A percentile compares a stretch with the other conserved stretches of the same genome.
Conservation (phyloP, 2,797 vertebrate genomes). For the Sebastes minor region DNA sequence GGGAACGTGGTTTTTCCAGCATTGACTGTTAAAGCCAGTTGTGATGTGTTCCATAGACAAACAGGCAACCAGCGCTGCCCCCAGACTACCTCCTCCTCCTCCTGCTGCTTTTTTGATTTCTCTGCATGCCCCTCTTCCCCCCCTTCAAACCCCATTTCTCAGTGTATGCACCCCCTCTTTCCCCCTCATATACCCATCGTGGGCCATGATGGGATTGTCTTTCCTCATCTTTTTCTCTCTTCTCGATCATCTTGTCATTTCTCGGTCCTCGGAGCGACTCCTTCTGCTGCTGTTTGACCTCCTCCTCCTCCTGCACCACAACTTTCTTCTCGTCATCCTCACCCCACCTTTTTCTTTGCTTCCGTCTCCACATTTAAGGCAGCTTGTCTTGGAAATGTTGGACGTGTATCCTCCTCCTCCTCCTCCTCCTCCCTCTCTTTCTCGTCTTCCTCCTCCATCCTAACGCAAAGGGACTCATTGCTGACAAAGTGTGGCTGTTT, state of each 20-base stretch:
- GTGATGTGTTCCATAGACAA: constrained; percentile 94
- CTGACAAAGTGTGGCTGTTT: constrained; percentile 74
- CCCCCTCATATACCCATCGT: constrained; percentile 33
- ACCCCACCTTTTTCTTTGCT: not conserved
- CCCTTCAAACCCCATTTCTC: constrained; percentile 30
- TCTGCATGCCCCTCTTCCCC: constrained; percentile 59
- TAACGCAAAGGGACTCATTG: constrained; percentile 60
- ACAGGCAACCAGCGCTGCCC: constrained; percentile 99
- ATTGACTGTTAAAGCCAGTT: constrained; percentile 87
- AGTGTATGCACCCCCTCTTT: constrained; percentile 17
- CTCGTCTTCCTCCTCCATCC: constrained; percentile 44
- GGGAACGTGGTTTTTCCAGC: constrained; percentile 78
- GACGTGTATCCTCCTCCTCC: not conserved
- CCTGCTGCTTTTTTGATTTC: constrained; percentile 53
- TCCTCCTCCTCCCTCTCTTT: constrained; percentile 8
- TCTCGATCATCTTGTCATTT: constrained; percentile 38
- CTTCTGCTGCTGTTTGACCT: constrained; percentile 3
- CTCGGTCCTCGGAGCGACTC: not conserved
- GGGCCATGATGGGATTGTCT: constrained; percentile 36
- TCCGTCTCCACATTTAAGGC: constrained; percentile 49
- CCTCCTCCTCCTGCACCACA: not conserved
- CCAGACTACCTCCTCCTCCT: constrained; percentile 75
- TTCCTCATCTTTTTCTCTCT: not conserved
- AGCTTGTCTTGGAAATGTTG: constrained; percentile 55
- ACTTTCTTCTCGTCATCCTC: constrained; percentile 12